Evolutionary conservation across 2,888 invertebrate genomes (phyloP).

Genomic region (Pristionchus fissidentatus): DNA sequence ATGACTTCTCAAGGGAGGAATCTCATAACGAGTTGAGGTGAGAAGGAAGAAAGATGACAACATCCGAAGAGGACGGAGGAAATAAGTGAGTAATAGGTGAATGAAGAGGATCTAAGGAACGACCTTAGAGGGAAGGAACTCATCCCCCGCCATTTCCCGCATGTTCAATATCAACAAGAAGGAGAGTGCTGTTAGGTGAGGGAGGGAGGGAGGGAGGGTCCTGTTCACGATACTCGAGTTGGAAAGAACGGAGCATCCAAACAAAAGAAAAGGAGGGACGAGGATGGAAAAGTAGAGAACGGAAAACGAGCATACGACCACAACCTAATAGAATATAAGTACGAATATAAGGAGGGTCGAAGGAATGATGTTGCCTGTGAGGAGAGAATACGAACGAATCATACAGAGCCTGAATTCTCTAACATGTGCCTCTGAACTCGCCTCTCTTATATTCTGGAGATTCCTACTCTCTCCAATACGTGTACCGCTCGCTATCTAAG

Average conservation of each 20-base stretch:
- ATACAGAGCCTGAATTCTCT: neutral
- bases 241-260: slow-evolving; percentile 17
- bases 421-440: too few relatives aligned
- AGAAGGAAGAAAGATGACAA: neutral
- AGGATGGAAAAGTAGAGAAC: slow-evolving; percentile 1
- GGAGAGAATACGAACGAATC: neutral
- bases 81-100: neutral
- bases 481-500: too few relatives aligned
- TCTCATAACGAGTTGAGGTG: slow-evolving; percentile 27
- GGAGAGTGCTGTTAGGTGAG: neutral
- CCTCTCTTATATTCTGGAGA: too few relatives aligned
- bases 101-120: neutral
- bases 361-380: too few relatives aligned
- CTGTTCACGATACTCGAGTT: slow-evolving; percentile 22
- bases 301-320: neutral
- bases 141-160: neutral
- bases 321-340: slow-evolving; percentile 26
- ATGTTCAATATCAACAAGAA: slow-evolving; percentile 18
- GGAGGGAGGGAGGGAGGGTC: neutral
- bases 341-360: too few relatives aligned
- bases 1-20: neutral
- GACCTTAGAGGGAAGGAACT: neutral
- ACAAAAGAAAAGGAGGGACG: slow-evolving; percentile 24
- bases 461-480: too few relatives aligned
- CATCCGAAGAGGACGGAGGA: neutral